Percentiles rank a stretch among this genome's conserved stretches.
Conservation (phyloP, 2,888 invertebrate genomes). For the Ethmia dodecea region DNA sequence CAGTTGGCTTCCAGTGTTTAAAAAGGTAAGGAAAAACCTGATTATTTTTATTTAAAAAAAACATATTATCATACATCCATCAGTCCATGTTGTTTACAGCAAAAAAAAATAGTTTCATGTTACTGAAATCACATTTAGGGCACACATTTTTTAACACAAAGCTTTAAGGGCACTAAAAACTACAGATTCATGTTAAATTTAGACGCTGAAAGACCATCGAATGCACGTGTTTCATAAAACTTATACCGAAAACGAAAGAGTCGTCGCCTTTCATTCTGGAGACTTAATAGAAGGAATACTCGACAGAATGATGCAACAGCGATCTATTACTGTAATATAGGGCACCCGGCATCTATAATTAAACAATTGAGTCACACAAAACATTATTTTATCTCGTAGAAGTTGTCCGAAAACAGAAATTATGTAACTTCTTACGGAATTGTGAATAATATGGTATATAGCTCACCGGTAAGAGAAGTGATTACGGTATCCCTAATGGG, state of each 20-base stretch:
- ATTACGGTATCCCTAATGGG: conserved; percentile 55
- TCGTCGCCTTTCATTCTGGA: conserved; percentile 32
- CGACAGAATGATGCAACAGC: conserved; percentile 4
- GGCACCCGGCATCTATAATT: conserved; percentile 62
- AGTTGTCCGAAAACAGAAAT: conserved; percentile 56
- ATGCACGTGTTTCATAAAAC: no score
- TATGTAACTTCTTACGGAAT: conserved; percentile 49
- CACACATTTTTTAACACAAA: no score
- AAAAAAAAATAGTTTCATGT: no score
- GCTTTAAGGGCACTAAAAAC: no score
- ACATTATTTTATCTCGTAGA: conserved; percentile 37
- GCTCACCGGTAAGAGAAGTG: conserved; percentile 57
- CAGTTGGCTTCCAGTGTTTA: no score
- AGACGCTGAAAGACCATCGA: no score
- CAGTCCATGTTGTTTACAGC: no score
- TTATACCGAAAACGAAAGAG: conserved; percentile 41
- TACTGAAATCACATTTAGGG: no score
- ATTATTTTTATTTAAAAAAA: no score
- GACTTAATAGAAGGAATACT: conserved; percentile 1
- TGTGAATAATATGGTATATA: conserved; percentile 9
- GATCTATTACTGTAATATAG: conserved; percentile 33
- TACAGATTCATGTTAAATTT: no score
- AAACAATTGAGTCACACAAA: conserved; percentile 58
- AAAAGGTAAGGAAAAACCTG: no score
- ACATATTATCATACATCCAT: no score